Evolutionary conservation across 2,113 vertebrate species (phyloP).

Genomic region (Eurystomus gularis): DNA sequence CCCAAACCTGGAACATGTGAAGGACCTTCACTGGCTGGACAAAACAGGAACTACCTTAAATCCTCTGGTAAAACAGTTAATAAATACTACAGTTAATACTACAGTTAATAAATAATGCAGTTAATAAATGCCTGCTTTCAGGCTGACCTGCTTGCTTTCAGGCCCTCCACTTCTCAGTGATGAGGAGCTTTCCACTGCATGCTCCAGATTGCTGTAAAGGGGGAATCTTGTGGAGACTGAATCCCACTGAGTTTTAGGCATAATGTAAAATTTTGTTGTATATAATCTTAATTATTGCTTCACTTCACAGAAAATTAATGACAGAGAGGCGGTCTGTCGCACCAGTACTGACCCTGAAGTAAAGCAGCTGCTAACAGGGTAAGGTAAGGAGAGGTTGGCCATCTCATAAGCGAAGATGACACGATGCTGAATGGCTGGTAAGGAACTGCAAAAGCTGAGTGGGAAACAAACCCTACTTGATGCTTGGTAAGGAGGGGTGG

Average conservation of each 20-base stretch:
- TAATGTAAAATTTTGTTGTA: background rate
- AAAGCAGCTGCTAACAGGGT: background rate
- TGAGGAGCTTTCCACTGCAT: background rate
- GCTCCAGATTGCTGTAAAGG: background rate
- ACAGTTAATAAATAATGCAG: background rate
- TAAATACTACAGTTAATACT: too few relatives aligned
- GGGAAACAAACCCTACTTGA: background rate
- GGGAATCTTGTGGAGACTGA: background rate
- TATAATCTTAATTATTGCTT: background rate
- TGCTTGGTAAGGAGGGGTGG: background rate
- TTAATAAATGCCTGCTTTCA: too few relatives aligned
- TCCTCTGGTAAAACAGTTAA: background rate
- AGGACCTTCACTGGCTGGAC: background rate
- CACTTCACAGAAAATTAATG: background rate
- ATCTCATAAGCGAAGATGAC: background rate
- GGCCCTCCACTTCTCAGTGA: background rate
- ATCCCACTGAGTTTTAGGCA: background rate
- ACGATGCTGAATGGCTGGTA: background rate
- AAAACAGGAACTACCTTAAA: background rate
- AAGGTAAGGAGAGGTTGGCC: background rate
- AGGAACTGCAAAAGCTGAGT: background rate
- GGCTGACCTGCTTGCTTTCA: background rate
- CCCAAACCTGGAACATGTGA: background rate
- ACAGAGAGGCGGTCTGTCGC: background rate
- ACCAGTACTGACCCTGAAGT: background rate